Conservation (phyloP, 2,797 vertebrate genomes). For the Acanthurus tractus region DNA sequence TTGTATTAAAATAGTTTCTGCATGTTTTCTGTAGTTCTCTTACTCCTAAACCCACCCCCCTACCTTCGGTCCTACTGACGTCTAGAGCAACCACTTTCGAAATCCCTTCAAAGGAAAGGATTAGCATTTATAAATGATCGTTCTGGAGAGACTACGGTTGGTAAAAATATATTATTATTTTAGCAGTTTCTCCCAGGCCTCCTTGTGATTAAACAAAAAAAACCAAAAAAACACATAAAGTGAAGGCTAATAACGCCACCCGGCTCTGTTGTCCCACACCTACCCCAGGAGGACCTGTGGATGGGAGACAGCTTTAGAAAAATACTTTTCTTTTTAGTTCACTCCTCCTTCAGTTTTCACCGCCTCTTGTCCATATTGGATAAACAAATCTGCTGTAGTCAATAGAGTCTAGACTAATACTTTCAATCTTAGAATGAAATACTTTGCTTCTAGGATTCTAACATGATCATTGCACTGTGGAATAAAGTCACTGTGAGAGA, state of each 20-base stretch:
- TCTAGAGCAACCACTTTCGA: conserved; percentile 50
- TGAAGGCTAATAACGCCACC: conserved; percentile 58
- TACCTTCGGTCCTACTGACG: conserved; percentile 47
- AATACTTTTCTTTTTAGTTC: conserved; percentile 74
- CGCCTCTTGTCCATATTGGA: conserved; percentile 35
- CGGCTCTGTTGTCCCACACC: conserved; percentile 51
- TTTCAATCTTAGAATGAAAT: conserved; percentile 41
- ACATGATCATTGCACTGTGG: conserved; percentile 26
- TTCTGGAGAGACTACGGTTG: conserved; percentile 69
- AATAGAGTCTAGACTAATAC: conserved; percentile 41
- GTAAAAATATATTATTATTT: conserved; percentile 81
- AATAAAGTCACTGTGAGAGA: conserved; percentile 24
- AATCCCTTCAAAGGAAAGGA: conserved; percentile 70
- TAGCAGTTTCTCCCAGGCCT: conserved; percentile 65
- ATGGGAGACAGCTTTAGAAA: conserved; percentile 83
- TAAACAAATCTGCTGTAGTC: conserved; percentile 26
- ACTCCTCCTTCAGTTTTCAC: conserved; percentile 28
- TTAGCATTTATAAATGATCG: conserved; percentile 62
- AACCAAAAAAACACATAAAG: conserved; percentile 54
- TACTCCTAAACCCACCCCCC: conserved; percentile 44
- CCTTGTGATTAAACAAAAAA: conserved; percentile 52
- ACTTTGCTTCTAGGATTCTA: conserved; percentile 29
- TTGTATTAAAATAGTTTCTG: conserved; percentile 83
- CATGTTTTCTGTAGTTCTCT: conserved; percentile 40
- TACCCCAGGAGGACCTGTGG: conserved; percentile 54